Base-by-base conservation (phyloP, 2,888 invertebrate genomes). In the Argynnis bischoffii region DNA sequence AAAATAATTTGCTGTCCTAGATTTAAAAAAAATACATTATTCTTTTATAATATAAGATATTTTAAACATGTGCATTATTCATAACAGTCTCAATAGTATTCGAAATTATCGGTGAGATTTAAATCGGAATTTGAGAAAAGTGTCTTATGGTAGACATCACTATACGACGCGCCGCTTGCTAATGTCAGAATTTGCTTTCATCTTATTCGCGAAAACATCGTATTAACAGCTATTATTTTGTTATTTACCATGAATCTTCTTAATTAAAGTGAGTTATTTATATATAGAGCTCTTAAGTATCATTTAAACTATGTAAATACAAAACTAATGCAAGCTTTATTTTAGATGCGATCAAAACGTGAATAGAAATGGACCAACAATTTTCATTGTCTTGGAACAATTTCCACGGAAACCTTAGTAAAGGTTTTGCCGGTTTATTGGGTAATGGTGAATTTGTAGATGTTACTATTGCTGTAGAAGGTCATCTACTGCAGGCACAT, bases 301-400 rank as follows among this genome's bases (percentile, higher is more conserved):
- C 1, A 6, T 51, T 6, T 55, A 60, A 46, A 6, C 2, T 50
- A n/a, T 14, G 18, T 18, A 26, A 54, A 31, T 31, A 11, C n/a
- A 15, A 35, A 14, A 26, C 18, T 55, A 47, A 56, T 77, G 76
- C 69, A 74, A 73, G 69, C 69, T 74, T 65, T 76, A 77, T 72
- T 74, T 26, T 70, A 75, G 71, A 74, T 59, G 61, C 69, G 56
- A 65, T 77, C 67, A 71, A 77, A 77, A 77, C 81, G 79, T 80
- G 81, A 77, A 90, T 93, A 89, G 83, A 90, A 84, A 94, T 94
- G 92, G 94, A 94, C 84, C 94, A 94, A 88, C 94, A 95, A 86
- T 95, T 94, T 83, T 95, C 95, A 83, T 92, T 95, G 85, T 94
- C 95, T 83, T 95, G 95, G 95, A 95, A 95, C 83, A 95, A 95